These are phyloP conservation scores for Callionymus lyra DNA, from an alignment of 2,113 vertebrate species.

Conservation along the genomic window DNA sequence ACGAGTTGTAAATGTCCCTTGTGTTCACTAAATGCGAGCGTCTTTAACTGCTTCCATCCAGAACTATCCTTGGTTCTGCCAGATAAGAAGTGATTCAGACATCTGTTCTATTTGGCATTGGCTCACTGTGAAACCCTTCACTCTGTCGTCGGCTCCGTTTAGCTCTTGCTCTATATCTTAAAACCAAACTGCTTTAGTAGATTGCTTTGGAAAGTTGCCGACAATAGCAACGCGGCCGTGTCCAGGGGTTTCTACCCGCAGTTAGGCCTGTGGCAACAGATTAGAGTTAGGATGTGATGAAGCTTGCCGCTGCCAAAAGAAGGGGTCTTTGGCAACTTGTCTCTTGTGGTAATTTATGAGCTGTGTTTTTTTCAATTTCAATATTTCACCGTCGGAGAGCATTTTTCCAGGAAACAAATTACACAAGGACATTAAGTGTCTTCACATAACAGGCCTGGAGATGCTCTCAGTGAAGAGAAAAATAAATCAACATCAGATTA, in stretches of 20 bases:
- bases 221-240: slow-evolving; percentile 31
- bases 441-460: neutral
- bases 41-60: too few species aligned
- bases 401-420: neutral
- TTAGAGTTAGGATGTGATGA: slow-evolving; percentile 31
- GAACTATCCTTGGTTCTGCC: slow-evolving; percentile 6
- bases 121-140: slow-evolving; percentile 25
- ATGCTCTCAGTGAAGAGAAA: neutral
- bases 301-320: slow-evolving; percentile 15
- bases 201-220: slow-evolving; percentile 48
- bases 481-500: slow-evolving; percentile 1
- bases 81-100: slow-evolving; percentile 42
- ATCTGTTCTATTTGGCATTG: slow-evolving; percentile 45
- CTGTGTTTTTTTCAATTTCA: slow-evolving; percentile 5
- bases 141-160: slow-evolving; percentile 41
- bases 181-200: slow-evolving; percentile 44
- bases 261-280: slow-evolving; percentile 40
- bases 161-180: slow-evolving; percentile 52
- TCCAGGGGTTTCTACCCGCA: slow-evolving; percentile 27
- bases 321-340: slow-evolving; percentile 9
- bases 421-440: slow-evolving; percentile 1
- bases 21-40: too few species aligned
- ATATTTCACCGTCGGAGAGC: slow-evolving; percentile 2
- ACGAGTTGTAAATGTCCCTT: too few species aligned
- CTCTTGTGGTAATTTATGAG: slow-evolving; percentile 26